A percentile compares a stretch with the other conserved stretches of the same genome.
These are phyloP conservation scores for Leucosticte australis DNA, from an alignment of 2,113 vertebrate species.

Conservation along the genomic window DNA sequence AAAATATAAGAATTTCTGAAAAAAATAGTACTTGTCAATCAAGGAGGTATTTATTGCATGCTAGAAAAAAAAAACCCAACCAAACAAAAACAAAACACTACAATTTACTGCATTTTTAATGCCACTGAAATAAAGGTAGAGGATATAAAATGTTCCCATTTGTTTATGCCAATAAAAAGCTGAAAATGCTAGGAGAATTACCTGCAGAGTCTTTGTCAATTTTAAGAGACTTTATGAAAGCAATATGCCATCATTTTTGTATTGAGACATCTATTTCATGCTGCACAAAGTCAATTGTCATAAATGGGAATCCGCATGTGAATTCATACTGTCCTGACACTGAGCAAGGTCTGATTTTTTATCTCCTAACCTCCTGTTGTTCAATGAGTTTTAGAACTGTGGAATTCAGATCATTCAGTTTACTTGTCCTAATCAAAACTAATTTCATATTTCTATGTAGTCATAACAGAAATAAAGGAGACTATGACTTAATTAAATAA, in stretches of 20 bases:
- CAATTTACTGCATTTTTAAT: neutral
- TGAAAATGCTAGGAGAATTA: neutral
- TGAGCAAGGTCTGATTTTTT: neutral
- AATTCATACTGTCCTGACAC: neutral
- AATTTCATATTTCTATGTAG: neutral
- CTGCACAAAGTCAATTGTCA: neutral
- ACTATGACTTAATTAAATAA: neutral
- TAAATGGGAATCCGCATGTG: neutral
- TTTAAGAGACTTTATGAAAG: slow-evolving; percentile 3
- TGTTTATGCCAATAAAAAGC: neutral
- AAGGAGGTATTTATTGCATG: neutral
- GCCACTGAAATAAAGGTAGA: neutral
- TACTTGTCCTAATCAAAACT: neutral
- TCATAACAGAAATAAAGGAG: neutral
- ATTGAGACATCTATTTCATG: neutral
- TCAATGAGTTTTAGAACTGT: neutral
- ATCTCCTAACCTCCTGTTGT: neutral
- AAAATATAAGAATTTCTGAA: neutral
- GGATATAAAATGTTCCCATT: neutral
- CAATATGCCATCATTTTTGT: neutral
- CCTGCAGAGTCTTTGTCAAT: neutral
- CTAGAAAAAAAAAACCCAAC: neutral
- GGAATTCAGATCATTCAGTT: neutral
- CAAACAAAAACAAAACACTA: neutral
- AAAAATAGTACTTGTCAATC: neutral